Evolutionary conservation across 1,140 invertebrate species (phyloP), one percentile per base, ranked within the genome.

Genomic region (Teleopsis dalmanni): DNA sequence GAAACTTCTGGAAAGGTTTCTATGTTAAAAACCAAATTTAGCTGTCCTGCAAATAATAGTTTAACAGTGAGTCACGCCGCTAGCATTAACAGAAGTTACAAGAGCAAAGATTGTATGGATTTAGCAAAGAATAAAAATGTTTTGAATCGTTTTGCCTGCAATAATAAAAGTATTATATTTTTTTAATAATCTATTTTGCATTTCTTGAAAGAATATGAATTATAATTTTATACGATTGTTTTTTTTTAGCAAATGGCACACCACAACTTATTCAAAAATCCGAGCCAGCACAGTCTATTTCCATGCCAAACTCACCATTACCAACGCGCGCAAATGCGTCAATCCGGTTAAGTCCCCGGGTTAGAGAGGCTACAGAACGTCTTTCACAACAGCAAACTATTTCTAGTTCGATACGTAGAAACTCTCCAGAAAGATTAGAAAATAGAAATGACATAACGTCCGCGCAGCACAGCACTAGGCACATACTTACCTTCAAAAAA

Each of bases 1-100:
- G 66, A 70, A 43, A 40, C 56, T 25, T 59, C 63, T 37, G 54
- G 62, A 29, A 70, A 70, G 48, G 67, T 70, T n/a, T 68, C 59
- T 21, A 58, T 61, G 55, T 33, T 70, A 22, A 64, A 62, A 52
- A 54, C 59, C 47, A 59, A 55, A 37, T 69, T 69, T 35, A 62
- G 60, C 45, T 45, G 53, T 36, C 48, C 50, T 16, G 21, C 23
- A 21, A 19, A 13, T 19, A 22, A 37, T n/a, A n/a, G n/a, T n/a
- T n/a, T n/a, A n/a, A n/a, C n/a, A 43, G 35, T 23, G 26, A 59
- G 53, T 38, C 43, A 11, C 14, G 44, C 22, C 23, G 16, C 19
- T 13, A 23, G 14, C 16, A 10, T n/a, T 25, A 11, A 3, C 40
- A 22, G n/a, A 5, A 37, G 16, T 34, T 23, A 2, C 14, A 51